Evolutionary conservation across 2,113 vertebrate genomes (phyloP).

Genomic region (Callithrix jacchus): DNA sequence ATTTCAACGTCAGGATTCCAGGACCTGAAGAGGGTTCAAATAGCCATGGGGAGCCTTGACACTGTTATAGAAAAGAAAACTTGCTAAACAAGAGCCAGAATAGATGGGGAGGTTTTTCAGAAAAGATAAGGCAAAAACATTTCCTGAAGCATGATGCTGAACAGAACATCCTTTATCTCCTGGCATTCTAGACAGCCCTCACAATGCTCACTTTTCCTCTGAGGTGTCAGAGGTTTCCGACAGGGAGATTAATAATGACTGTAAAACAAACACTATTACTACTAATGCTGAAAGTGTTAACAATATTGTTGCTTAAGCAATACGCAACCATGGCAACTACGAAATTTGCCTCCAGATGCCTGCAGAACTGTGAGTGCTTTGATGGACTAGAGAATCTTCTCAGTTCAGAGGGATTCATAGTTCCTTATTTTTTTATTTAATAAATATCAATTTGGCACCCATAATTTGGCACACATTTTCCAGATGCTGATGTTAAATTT

Average conservation of each 20-base stretch:
- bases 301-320: not conserved
- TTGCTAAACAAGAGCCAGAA: not conserved
- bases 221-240: not conserved
- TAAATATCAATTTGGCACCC: not conserved
- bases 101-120: not conserved
- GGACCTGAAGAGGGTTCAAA: not conserved
- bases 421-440: not conserved
- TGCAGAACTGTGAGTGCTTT: not conserved
- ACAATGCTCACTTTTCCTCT: not conserved
- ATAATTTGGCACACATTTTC: not conserved
- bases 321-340: slow-evolving; percentile 33
- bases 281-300: not conserved
- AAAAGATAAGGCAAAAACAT: not conserved
- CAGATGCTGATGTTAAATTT: not conserved
- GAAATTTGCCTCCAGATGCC: not conserved
- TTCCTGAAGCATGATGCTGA: not conserved
- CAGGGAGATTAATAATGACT: not conserved
- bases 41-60: not conserved
- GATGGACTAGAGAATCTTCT: not conserved
- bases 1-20: not conserved
- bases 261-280: slow-evolving; percentile 6
- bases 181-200: not conserved
- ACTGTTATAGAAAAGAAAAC: not conserved
- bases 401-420: not conserved
- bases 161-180: not conserved